Evolutionary conservation across 64 coral and sea anemone genomes (phyloP).

Genomic region (Pocillopora damicornis): DNA sequence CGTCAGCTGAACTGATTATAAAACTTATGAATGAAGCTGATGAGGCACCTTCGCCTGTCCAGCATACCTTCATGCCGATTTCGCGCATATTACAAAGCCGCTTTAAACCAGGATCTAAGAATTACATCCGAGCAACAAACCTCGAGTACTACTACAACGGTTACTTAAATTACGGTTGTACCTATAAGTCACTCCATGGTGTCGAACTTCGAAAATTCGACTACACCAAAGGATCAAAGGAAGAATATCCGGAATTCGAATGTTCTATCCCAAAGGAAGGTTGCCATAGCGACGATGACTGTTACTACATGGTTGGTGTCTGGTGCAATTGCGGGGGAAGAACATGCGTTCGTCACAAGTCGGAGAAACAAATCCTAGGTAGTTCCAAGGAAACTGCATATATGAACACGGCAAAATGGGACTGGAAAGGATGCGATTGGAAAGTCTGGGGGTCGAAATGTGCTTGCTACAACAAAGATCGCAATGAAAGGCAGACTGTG

Average conservation of each 20-base stretch:
- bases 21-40: background rate
- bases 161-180: constrained; percentile 44
- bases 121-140: constrained; percentile 24
- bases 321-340: constrained; percentile 13
- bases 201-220: constrained; percentile 42
- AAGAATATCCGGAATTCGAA: constrained; percentile 17
- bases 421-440: constrained; percentile 40
- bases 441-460: background rate
- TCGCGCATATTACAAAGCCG: constrained; percentile 57
- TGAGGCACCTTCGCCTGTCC: background rate
- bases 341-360: constrained; percentile 36
- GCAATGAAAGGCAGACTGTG: background rate
- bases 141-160: constrained; percentile 41
- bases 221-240: constrained; percentile 22
- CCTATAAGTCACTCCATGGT: background rate
- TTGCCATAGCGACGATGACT: constrained; percentile 34
- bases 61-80: constrained; percentile 26
- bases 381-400: background rate
- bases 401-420: background rate
- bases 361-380: background rate
- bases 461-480: background rate
- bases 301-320: background rate
- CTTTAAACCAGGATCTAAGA: background rate
- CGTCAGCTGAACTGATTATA: background rate
- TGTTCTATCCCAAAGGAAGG: constrained; percentile 44